Conservation (phyloP, 2,888 invertebrate genomes). For the Myathropa florea region DNA sequence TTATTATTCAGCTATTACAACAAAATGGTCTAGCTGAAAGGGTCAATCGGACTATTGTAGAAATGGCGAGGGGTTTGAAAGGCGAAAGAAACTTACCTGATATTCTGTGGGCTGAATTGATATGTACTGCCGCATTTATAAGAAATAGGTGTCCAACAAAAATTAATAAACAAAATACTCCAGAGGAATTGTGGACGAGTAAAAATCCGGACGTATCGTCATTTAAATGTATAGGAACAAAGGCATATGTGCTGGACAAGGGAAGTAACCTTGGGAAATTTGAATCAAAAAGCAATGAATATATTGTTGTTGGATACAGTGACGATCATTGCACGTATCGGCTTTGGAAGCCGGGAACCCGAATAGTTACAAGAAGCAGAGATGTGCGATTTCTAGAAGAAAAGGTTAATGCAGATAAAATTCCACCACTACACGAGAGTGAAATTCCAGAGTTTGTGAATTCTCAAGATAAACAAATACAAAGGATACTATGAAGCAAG, state of each 20-base stretch:
- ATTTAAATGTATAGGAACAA: background rate
- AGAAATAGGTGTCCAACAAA: no score
- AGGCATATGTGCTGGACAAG: slow-evolving; percentile 6
- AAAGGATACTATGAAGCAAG: no score
- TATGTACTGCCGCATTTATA: background rate
- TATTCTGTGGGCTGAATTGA: slow-evolving; percentile 8
- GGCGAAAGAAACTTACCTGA: background rate
- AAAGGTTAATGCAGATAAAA: background rate
- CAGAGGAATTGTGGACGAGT: slow-evolving; percentile 37
- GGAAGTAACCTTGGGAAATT: slow-evolving; percentile 12
- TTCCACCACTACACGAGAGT: no score
- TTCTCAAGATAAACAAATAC: no score
- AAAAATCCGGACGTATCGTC: slow-evolving; percentile 30
- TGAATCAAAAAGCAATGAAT: slow-evolving; percentile 4
- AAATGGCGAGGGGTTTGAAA: slow-evolving; percentile 6
- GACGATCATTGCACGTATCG: slow-evolving; percentile 27
- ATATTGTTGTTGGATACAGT: slow-evolving; percentile 10
- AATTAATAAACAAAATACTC: background rate
- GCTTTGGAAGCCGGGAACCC: slow-evolving; percentile 5
- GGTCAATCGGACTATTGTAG: background rate
- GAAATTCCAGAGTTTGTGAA: no score
- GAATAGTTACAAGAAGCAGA: background rate
- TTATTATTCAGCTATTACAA: background rate
- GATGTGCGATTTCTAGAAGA: slow-evolving; percentile 18
- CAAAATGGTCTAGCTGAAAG: background rate